Percentiles rank a stretch among this genome's conserved stretches.
Conservation (phyloP, 2,797 vertebrate genomes). For the Amblyraja radiata region DNA sequence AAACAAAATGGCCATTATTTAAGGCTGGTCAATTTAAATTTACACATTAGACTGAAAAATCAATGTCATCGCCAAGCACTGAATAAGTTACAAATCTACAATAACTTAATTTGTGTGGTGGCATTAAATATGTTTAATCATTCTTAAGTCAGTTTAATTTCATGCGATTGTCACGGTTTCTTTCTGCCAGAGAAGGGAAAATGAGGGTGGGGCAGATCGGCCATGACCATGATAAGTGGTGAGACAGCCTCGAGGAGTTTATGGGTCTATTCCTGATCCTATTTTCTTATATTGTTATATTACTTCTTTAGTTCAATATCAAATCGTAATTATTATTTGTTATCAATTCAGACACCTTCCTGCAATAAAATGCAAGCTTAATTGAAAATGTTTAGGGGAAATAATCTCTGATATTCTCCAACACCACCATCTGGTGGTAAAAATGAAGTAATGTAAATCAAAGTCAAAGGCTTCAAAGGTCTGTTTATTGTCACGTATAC, state of each 20-base stretch:
- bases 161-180: background rate
- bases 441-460: background rate
- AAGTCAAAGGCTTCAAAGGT: background rate
- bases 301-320: background rate
- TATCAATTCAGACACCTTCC: background rate
- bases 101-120: background rate
- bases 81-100: background rate
- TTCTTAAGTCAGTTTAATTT: background rate
- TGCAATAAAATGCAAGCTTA: background rate
- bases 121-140: background rate
- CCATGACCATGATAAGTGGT: no score
- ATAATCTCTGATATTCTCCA: background rate
- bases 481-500: no score
- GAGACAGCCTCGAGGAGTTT: no score
- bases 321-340: background rate
- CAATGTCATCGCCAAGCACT: background rate
- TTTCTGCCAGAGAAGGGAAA: background rate
- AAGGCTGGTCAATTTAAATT: background rate
- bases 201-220: no score
- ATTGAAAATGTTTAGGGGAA: background rate
- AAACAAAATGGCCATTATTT: slow-evolving; percentile 14
- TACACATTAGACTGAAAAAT: background rate
- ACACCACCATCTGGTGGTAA: background rate
- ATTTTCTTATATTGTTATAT: no score
- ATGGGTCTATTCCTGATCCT: no score